Evolutionary conservation across 2,797 vertebrate species (phyloP).

Genomic region (Eulemur rubriventer): DNA sequence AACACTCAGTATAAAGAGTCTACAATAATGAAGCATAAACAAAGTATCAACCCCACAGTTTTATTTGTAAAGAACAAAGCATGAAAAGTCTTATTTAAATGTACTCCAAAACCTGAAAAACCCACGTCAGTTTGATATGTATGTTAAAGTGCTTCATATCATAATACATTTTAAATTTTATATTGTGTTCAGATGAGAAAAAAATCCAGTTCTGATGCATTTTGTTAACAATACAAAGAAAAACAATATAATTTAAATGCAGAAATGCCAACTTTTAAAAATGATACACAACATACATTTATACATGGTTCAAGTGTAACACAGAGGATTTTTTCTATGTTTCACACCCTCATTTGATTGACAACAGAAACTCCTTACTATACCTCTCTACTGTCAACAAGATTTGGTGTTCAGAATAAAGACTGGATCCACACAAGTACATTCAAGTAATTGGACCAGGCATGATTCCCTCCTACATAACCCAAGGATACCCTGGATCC

Average conservation of each 20-base stretch:
- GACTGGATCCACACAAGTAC: slow-evolving; percentile 20
- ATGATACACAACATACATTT: slow-evolving; percentile 80
- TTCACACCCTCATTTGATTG: slow-evolving; percentile 72
- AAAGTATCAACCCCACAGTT: slow-evolving; percentile 84
- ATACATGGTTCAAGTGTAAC: slow-evolving; percentile 83
- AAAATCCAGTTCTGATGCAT: slow-evolving; percentile 84
- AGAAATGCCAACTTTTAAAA: slow-evolving; percentile 71
- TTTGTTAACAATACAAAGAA: slow-evolving; percentile 80
- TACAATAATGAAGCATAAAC: slow-evolving; percentile 70
- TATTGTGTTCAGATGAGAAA: slow-evolving; percentile 75
- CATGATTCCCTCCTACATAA: neutral
- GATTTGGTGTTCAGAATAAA: slow-evolving; percentile 61
- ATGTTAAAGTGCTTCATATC: slow-evolving; percentile 89
- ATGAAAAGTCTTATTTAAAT: slow-evolving; percentile 89
- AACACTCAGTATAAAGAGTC: neutral
- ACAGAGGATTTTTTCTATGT: slow-evolving; percentile 69
- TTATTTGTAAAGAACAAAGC: slow-evolving; percentile 89
- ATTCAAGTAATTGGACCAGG: neutral
- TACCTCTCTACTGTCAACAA: slow-evolving; percentile 46
- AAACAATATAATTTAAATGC: slow-evolving; percentile 81
- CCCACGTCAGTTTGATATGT: slow-evolving; percentile 83
- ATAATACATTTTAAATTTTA: slow-evolving; percentile 82
- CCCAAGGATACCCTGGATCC: neutral
- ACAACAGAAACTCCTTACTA: slow-evolving; percentile 74
- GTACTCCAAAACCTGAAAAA: slow-evolving; percentile 88